These are phyloP conservation scores for Lanistes nyassanus DNA, from an alignment of 1,140 invertebrate genomes.

Conservation along the genomic window DNA sequence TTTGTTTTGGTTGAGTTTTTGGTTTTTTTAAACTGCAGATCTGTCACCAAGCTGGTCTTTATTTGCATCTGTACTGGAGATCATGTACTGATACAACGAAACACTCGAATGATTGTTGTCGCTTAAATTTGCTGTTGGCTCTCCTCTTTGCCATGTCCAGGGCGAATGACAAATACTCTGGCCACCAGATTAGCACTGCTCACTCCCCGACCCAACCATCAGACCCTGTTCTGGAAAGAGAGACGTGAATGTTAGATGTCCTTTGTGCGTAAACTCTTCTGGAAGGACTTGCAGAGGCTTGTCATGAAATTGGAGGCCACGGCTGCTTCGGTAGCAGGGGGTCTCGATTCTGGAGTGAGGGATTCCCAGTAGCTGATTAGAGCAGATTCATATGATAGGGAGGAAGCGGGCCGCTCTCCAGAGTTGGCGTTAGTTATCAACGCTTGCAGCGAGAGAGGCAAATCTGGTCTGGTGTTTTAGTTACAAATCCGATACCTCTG, in stretches of 20 bases:
- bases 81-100: too few relatives aligned
- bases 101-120: too few relatives aligned
- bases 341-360: not conserved
- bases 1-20: too few relatives aligned
- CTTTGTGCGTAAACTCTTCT: slow-evolving; percentile 23
- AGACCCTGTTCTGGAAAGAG: not conserved
- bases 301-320: slow-evolving; percentile 16
- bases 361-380: slow-evolving; percentile 13
- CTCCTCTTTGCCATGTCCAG: too few relatives aligned
- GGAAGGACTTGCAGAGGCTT: slow-evolving; percentile 8
- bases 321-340: not conserved
- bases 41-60: too few relatives aligned
- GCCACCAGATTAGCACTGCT: too few relatives aligned
- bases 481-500: slow-evolving; percentile 18
- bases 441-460: not conserved
- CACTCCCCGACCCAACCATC: too few relatives aligned
- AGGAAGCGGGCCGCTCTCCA: slow-evolving; percentile 20
- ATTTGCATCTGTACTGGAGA: too few relatives aligned
- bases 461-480: slow-evolving; percentile 10
- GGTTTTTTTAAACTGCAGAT: too few relatives aligned
- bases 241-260: slow-evolving; percentile 9
- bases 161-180: too few relatives aligned
- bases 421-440: slow-evolving; percentile 2
- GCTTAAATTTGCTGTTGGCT: too few relatives aligned
- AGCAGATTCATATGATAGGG: slow-evolving; percentile 25